Base-by-base conservation (phyloP, 2,888 invertebrate species). In the Limnephilus lunatus region DNA sequence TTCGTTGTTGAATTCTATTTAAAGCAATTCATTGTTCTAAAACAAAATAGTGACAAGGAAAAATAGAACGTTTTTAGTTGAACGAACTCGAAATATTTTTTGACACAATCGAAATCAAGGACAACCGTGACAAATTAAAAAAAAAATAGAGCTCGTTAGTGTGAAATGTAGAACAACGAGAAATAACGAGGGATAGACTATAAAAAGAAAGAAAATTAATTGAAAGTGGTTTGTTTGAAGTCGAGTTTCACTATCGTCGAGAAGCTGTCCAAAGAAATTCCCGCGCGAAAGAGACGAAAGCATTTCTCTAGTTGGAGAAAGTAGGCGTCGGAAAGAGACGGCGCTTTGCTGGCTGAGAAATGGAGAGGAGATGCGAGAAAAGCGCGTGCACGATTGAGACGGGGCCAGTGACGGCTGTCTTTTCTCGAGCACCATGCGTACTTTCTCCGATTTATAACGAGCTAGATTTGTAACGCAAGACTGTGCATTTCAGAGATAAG, bases 201-300 rank as follows among this genome's bases (percentile, higher is more conserved):
- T 68, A 68, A 68, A 68, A n/a, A 68, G 68, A 68, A 91, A 90
- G 90, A 92, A 91, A 93, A 92, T 92, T 85, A 92, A 91, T 88
- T 86, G 93, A 93, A 93, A 93, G 93, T 93, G 91, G 91, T 91
- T 91, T 48, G 48, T 3, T 68, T 92, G 25, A 83, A 92, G 31
- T 81, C 92, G 81, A 91, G 93, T 93, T 93, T 93, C 93, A 92
- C 93, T 93, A 91, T 93, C 93, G 91, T 92, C 68, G 83, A 81
- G 81, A 92, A 92, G 82, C 68, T 89, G 91, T 25, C 82, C 89
- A 39, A 81, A 44, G 91, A 92, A 92, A 91, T 85, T n/a, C 30
- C 80, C 92, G 89, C 89, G 81, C 35, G 92, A 92, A 87, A 92
- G 93, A 92, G 93, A 92, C 32, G 85, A 53, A n/a, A 32, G 83